Evolutionary conservation across 2,797 vertebrate genomes (phyloP).

Genomic region (Gymnocypris eckloni): DNA sequence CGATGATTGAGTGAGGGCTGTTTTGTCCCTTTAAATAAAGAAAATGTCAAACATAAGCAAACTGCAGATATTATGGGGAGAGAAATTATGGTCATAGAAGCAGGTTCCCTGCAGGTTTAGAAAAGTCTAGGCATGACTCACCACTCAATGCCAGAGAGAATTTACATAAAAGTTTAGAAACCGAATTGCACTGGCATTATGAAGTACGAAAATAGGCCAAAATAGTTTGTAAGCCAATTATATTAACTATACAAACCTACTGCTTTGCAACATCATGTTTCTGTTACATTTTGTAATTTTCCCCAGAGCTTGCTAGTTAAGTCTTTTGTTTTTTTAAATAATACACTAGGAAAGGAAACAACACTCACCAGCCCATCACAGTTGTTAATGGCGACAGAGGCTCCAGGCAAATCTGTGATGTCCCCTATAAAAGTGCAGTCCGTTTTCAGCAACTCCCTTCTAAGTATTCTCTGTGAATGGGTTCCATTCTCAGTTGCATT

Average conservation of each 20-base stretch:
- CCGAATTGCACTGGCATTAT: not conserved
- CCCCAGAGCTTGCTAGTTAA: not conserved
- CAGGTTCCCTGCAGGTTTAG: constrained; percentile 23
- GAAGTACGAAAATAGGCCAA: constrained; percentile 3
- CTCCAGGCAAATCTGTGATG: constrained; percentile 89
- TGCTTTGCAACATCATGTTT: constrained; percentile 10
- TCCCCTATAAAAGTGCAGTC: constrained; percentile 95
- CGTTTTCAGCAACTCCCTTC: constrained; percentile 86
- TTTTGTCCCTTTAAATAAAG: constrained; percentile 44
- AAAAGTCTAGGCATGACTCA: constrained; percentile 24
- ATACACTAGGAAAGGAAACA: not conserved
- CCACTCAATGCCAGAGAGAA: not conserved
- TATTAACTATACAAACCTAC: constrained; percentile 39
- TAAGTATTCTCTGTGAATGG: constrained; percentile 75
- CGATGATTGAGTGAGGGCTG: not conserved
- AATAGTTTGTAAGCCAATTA: constrained; percentile 23
- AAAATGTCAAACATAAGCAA: constrained; percentile 44
- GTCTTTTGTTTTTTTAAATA: not conserved
- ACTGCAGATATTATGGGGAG: constrained; percentile 19
- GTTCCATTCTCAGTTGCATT: constrained; percentile 67
- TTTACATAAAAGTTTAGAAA: not conserved
- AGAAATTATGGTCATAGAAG: not conserved
- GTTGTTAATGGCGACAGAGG: constrained; percentile 96
- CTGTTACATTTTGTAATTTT: not conserved
- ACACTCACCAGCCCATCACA: constrained; percentile 97